Conservation (phyloP, 1,140 invertebrate species). For the Bombus waltoni region DNA sequence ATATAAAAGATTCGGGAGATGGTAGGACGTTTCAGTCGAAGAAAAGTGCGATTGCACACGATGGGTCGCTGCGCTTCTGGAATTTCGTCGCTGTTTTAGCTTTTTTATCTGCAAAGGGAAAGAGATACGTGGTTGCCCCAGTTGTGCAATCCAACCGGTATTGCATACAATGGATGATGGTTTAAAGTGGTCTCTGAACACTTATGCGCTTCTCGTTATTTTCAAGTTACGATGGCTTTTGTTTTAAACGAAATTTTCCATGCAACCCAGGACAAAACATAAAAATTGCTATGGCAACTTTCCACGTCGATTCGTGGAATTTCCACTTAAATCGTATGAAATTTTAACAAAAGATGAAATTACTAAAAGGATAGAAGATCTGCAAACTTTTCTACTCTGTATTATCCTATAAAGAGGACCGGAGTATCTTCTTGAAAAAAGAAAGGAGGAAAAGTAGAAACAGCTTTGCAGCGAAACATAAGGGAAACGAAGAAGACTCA, state of each 20-base stretch:
- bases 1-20: neutral
- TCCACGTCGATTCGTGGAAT: neutral
- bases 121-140: neutral
- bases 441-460: too few relatives aligned
- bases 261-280: too few relatives aligned
- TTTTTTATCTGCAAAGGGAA: neutral
- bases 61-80: neutral
- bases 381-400: too few relatives aligned
- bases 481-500: neutral
- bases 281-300: neutral
- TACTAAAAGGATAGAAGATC: too few relatives aligned
- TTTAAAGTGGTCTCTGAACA: neutral
- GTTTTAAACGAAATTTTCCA: neutral
- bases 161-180: neutral
- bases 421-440: too few relatives aligned
- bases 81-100: constrained; percentile 5
- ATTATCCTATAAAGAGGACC: too few relatives aligned
- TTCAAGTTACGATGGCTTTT: neutral
- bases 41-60: neutral
- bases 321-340: neutral
- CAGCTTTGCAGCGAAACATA: neutral
- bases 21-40: neutral
- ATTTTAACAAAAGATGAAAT: neutral
- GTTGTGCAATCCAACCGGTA: constrained; percentile 7
- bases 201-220: neutral